Base-by-base conservation (phyloP, 2,113 vertebrate genomes). In the Cyanoderma ruficeps region DNA sequence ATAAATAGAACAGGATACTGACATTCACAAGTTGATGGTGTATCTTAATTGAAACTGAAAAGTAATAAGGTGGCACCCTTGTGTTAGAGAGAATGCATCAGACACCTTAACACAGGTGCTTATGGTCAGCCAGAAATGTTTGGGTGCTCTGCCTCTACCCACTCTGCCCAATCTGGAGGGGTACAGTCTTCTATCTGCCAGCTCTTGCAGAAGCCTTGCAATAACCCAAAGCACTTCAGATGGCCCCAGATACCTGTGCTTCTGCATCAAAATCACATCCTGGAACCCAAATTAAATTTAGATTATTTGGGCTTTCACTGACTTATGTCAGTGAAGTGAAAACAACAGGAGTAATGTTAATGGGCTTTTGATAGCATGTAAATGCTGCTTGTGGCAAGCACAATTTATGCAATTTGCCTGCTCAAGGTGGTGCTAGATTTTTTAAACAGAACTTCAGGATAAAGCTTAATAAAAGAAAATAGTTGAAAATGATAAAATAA, bases 311-410 rank as follows among this genome's bases (percentile, higher is more conserved):
- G 44, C 52, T 91, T 94, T 81, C 76, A 71, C 60, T 31, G 44
- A 63, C 28, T 77, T n/a, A 23, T 42, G 61, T 65, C 84, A 87
- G 47, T 46, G 56, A 88, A 94, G 90, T 59, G 55, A 83, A 95
- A 96, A 85, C 91, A 94, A 79, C 67, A 74, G 78, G 64, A 90
- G 15, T 75, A 80, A 92, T 53, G 71, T 80, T 95, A 93, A 96
- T 92, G 64, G 68, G 39, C 44, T 95, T 90, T 88, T 92, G 85
- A 83, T 78, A 92, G 67, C 52, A 56, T 3, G 4, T 78, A 86
- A 95, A 90, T 74, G 31, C 83, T 86, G 37, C 75, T 93, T 88
- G 80, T 35, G 70, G 71, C 50, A 83, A 87, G 50, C 49, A 68
- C 24, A 42, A 31, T 93, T 83, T 70, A 81, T 81, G 44, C 35